phyloP scores from a whole-genome alignment of 2,888 invertebrate species.

The Cylindroiulus punctatus region DNA sequence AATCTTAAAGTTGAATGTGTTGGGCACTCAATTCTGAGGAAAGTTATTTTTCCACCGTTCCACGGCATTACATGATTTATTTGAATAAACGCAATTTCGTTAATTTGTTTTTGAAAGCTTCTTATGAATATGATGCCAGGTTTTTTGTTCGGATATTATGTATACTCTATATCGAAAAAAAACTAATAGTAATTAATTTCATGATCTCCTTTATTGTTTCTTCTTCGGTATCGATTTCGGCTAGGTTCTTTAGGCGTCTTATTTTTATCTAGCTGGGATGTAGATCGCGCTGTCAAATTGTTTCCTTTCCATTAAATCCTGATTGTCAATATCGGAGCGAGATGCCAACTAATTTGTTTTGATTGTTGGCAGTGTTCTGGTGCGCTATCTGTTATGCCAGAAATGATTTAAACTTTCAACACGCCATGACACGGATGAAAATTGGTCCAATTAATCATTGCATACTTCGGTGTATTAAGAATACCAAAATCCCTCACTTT shows the following conservation, averaged over 20 bases:
- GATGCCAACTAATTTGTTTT: slow-evolving; percentile 44
- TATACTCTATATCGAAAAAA: not conserved
- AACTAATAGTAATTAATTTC: not conserved
- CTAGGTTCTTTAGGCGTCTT: not conserved
- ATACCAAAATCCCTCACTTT: not conserved
- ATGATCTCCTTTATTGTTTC: not conserved
- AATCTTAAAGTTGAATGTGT: too few relatives aligned
- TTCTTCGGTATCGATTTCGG: not conserved
- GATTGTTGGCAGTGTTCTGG: slow-evolving; percentile 21
- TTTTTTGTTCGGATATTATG: too few relatives aligned
- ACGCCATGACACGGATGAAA: not conserved
- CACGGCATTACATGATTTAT: too few relatives aligned
- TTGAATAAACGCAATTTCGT: not conserved
- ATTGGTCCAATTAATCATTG: slow-evolving; percentile 48
- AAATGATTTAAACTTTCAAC: slow-evolving; percentile 49
- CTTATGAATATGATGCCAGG: too few relatives aligned
- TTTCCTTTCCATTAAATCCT: slow-evolving; percentile 31
- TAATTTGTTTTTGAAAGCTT: not conserved
- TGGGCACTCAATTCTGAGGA: too few relatives aligned
- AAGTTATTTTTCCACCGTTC: too few relatives aligned
- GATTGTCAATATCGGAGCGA: slow-evolving; percentile 6
- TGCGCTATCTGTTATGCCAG: slow-evolving; percentile 5
- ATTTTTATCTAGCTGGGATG: not conserved
- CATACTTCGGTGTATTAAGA: not conserved
- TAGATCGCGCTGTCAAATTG: slow-evolving; percentile 1